Evolutionary conservation across 2,113 vertebrate genomes (phyloP), one percentile per base, ranked within the genome.

Genomic region (Eira barbara): DNA sequence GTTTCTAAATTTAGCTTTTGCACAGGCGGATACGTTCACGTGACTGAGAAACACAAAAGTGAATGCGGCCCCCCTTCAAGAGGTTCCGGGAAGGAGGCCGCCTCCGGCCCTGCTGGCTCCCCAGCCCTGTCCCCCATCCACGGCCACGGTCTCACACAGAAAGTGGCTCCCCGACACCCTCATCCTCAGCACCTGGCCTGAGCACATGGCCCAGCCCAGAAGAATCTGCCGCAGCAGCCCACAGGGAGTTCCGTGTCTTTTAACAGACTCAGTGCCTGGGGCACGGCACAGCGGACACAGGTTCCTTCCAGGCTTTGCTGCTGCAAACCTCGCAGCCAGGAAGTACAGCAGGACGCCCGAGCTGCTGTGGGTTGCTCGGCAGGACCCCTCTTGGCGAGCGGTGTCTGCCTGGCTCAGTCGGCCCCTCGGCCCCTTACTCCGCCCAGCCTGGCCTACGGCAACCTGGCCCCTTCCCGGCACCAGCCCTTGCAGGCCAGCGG

Each of bases 91-190:
- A 45, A 11, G 25, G 34, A 14, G 42, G 78, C 25, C n/a, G 3
- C 7, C 13, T 21, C n/a, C 31, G 25, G 6, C 4, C 80, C 1
- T 63, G 25, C 49, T 31, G 0, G 25, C 17, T 34, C 34, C 57
- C 63, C 12, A 9, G 8, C 39, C 45, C 3, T 6, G 18, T 2
- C 12, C 21, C 4, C 57, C 21, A 12, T 0, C 6, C 11, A 2
- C 6, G 13, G 23, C 21, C 8, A 3, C 0, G 5, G 27, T n/a
- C 63, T 45, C 3, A 14, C 15, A 31, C 29, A 13, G 29, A 20
- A n/a, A 42, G 31, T 0, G 0, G n/a, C 52, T 36, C 27, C 21
- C 55, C 59, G 34, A 17, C 21, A 18, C 27, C 27, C 39, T 18
- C 36, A 11, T 39, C 45, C 42, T 27, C 36, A 0, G 29, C 25